phyloP scores from a whole-genome alignment of 2,888 invertebrate genomes.

The Pammene aurita region DNA sequence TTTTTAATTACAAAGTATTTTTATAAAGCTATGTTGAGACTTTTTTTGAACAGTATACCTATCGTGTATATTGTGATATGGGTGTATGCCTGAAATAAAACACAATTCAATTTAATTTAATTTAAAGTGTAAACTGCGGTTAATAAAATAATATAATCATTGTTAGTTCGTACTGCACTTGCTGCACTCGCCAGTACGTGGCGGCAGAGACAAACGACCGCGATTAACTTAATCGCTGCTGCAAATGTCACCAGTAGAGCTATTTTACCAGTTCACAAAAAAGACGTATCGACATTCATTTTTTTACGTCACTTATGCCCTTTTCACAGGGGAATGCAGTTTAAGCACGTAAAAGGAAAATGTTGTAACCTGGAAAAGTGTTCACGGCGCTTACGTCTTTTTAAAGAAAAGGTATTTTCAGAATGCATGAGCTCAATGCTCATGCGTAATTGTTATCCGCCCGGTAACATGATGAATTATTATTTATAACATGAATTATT shows the following conservation, averaged over 20 bases:
- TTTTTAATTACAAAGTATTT: too few relatives aligned
- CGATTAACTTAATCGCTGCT: slow-evolving; percentile 22
- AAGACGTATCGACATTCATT: background rate
- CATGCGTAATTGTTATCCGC: slow-evolving; percentile 16
- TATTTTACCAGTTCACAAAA: background rate
- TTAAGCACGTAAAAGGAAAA: background rate
- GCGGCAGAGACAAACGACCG: background rate
- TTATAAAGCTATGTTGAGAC: too few relatives aligned
- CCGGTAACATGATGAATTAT: slow-evolving; percentile 12
- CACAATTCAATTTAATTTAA: too few relatives aligned
- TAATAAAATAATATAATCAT: background rate
- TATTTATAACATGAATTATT: slow-evolving; percentile 13
- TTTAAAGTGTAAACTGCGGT: too few relatives aligned
- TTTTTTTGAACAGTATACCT: too few relatives aligned
- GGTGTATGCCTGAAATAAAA: too few relatives aligned
- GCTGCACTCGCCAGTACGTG: slow-evolving; percentile 21
- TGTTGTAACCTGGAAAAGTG: background rate
- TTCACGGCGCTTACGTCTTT: background rate
- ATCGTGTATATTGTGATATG: too few relatives aligned
- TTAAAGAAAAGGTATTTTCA: background rate
- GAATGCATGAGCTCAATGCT: background rate
- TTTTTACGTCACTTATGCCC: background rate
- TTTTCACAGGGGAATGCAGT: background rate
- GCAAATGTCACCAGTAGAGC: slow-evolving; percentile 32
- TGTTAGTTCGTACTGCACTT: slow-evolving; percentile 1